Base-by-base conservation (phyloP, 2,888 invertebrate species). In the Capitulum mitella region DNA sequence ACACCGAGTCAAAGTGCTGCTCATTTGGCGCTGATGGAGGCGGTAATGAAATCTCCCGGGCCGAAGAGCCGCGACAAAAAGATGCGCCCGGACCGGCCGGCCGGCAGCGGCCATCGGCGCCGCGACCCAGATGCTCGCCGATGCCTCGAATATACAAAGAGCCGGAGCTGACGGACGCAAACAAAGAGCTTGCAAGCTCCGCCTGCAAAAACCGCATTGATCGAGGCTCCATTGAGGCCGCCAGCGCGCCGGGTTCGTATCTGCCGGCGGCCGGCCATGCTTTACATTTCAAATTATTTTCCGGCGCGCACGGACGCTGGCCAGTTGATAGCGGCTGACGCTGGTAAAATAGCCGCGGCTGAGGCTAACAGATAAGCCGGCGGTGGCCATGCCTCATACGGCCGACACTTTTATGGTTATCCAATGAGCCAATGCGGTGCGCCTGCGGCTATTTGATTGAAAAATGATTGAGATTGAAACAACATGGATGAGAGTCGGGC, bases 381-480 rank as follows among this genome's bases (percentile, higher is more conserved):
- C 70, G 40, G 26, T 34, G 40, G 70, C 70, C 70, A 70, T 70
- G 37, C 70, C 40, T 70, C 70, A 70, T 70, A 40, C 70, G 40
- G 34, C 37, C 70, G 70, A 70, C 70, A 70, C 70, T 70, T 70
- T 70, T 70, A 70, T 70, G 70, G 70, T 70, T 70, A 70, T 70
- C 70, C 70, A 70, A 70, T 70, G 70, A 70, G 70, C 70, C 70
- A 70, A 70, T 70, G 70, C 70, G 70, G 70, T 70, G 40, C 70
- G 70, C 70, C 70, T 70, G 70, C 26, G 70, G 70, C 70, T 70
- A 70, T 70, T 70, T 70, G 70, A 70, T 70, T 70, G 70, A 70
- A 70, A 70, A 70, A 70, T 70, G 70, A 70, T 70, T 70, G 70
- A 70, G 70, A 70, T 70, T 70, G 70, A 70, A 70, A 70, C 70